phyloP scores from a whole-genome alignment of 2,888 invertebrate genomes.

The Rhagonycha fulva region DNA sequence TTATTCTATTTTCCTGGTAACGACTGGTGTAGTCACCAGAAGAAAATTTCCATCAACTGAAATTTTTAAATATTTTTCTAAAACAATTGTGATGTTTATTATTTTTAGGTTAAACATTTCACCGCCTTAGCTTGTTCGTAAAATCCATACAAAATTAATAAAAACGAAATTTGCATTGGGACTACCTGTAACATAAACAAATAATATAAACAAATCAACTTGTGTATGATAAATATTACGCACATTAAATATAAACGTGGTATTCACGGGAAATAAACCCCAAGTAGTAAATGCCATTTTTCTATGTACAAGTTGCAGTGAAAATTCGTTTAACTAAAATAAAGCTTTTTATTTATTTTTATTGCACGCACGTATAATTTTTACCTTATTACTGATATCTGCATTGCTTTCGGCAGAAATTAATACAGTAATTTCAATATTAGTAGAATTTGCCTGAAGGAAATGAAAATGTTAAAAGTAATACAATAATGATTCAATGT shows the following conservation, averaged over 20 bases:
- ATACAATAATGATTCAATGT: background rate
- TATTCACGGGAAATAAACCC: slow-evolving; percentile 18
- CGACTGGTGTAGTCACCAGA: background rate
- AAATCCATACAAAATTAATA: background rate
- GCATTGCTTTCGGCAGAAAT: background rate
- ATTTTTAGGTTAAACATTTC: background rate
- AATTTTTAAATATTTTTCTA: background rate
- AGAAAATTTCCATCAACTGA: background rate
- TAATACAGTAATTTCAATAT: background rate
- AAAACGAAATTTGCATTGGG: background rate
- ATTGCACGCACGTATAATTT: background rate
- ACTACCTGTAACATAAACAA: background rate
- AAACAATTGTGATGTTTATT: background rate
- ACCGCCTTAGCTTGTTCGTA: background rate
- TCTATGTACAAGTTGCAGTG: slow-evolving; percentile 18
- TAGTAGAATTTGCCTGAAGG: background rate
- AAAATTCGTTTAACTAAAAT: slow-evolving; percentile 18
- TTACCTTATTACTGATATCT: background rate
- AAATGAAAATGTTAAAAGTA: background rate
- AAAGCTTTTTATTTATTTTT: background rate
- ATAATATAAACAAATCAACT: background rate
- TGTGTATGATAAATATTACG: background rate
- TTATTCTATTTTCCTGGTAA: background rate
- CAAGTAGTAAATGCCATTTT: slow-evolving; percentile 16
- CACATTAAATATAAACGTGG: slow-evolving; percentile 18